Evolutionary conservation across 2,797 vertebrate genomes (phyloP).

Genomic region (Pangasius mekongensis): DNA sequence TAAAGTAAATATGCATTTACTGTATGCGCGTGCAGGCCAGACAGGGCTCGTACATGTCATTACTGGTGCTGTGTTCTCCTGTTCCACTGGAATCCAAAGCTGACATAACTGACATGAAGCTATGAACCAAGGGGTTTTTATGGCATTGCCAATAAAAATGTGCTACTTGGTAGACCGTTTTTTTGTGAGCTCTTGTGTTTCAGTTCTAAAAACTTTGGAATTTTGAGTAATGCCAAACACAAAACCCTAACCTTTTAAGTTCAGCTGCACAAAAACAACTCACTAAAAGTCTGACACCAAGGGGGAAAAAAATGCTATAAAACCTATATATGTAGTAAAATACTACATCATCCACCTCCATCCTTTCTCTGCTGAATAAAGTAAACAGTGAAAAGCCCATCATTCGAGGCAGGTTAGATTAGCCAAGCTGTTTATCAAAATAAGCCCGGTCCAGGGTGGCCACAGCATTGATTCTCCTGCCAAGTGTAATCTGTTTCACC

Average conservation of each 20-base stretch:
- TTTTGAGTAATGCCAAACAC: slow-evolving; percentile 22
- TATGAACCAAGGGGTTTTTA: background rate
- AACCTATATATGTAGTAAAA: background rate
- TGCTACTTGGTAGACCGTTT: background rate
- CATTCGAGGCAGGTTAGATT: slow-evolving; percentile 81
- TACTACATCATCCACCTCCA: slow-evolving; percentile 7
- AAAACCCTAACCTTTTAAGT: slow-evolving; percentile 27
- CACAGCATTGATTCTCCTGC: slow-evolving; percentile 86
- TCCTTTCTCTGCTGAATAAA: slow-evolving; percentile 10
- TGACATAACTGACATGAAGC: background rate
- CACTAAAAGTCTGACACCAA: background rate
- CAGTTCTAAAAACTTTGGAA: background rate
- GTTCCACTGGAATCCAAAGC: slow-evolving; percentile 27
- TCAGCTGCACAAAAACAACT: slow-evolving; percentile 5
- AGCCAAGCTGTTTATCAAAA: slow-evolving; percentile 86
- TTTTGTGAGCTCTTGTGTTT: background rate
- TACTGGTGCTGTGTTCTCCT: slow-evolving; percentile 36
- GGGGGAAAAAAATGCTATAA: background rate
- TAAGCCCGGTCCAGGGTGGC: slow-evolving; percentile 82
- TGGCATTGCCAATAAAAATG: background rate
- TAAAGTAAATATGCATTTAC: slow-evolving; percentile 59
- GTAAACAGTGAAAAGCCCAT: slow-evolving; percentile 51
- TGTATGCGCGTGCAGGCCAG: slow-evolving; percentile 43
- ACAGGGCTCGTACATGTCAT: slow-evolving; percentile 41
- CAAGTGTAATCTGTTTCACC: slow-evolving; percentile 90